Evolutionary conservation across 30 jellyfish, hydroid and myxozoan genomes (phyloP), one percentile per base, ranked within the genome.

Genomic region (Pseudorhiza aurosa): DNA sequence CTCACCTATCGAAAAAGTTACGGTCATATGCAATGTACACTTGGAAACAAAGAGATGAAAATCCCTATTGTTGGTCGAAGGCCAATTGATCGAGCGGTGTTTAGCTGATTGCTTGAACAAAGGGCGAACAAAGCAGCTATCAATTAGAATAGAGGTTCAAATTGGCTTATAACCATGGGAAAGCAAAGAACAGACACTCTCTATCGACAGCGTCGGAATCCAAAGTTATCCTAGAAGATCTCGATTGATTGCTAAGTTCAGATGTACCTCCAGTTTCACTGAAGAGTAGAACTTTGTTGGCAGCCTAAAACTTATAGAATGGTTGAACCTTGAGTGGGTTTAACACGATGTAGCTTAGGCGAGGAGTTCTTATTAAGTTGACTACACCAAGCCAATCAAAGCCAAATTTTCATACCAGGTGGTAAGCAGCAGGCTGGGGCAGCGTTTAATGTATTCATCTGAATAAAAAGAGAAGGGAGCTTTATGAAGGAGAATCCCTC

Each of bases 361-460:
- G n/a, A n/a, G n/a, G n/a, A n/a, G n/a, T n/a, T n/a, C n/a, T n/a
- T n/a, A n/a, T n/a, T n/a, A n/a, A n/a, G n/a, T n/a, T n/a, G n/a
- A n/a, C n/a, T n/a, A n/a, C n/a, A n/a, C n/a, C 68, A 14, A 55
- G 56, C 91, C 91, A 80, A 65, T 80, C 68, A 65, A 63, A 35
- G 25, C 12, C 30, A 21, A 28, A 32, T 59, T 56, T 25, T 27
- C 43, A 0, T 15, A 37, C 91, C 91, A 80, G 91, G 82, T 80
- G 91, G 63, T 64, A 19, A 46, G 67, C 91, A 80, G 84, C 64
- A 80, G 91, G 91, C 91, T 65, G 80, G 63, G 68, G 64, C 71
- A 80, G 91, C 53, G 91, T 56, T 65, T 80, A 80, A 80, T 80
- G 69, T 64, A 80, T 80, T 65, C 77, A 80, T 80, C 45, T 19